phyloP scores from a whole-genome alignment of 1,140 invertebrate genomes.

The Tenebrio molitor region DNA sequence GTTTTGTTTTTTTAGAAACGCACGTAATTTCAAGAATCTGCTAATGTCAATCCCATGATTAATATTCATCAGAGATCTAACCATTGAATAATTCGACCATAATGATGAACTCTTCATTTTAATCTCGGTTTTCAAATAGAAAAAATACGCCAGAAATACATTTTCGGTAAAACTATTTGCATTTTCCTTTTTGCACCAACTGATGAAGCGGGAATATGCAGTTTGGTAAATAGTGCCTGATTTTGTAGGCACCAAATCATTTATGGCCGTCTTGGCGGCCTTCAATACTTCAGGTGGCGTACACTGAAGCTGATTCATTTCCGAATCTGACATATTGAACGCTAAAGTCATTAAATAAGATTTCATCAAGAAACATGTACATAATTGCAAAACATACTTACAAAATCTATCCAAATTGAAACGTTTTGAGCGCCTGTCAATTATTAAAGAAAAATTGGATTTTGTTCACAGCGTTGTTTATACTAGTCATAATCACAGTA shows the following conservation, averaged over 20 bases:
- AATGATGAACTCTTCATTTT: slow-evolving; percentile 10
- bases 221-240: neutral
- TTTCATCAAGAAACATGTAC: too few relatives aligned
- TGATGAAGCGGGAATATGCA: neutral
- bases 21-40: slow-evolving; percentile 17
- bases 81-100: slow-evolving; percentile 34
- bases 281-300: slow-evolving; percentile 7
- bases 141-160: slow-evolving; percentile 38
- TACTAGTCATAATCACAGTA: too few relatives aligned
- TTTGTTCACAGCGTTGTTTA: too few relatives aligned
- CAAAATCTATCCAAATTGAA: too few relatives aligned
- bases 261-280: neutral
- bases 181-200: neutral
- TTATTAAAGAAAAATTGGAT: too few relatives aligned
- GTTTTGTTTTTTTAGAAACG: too few relatives aligned
- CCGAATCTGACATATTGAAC: too few relatives aligned
- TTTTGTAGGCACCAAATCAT: slow-evolving; percentile 4
- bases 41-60: slow-evolving; percentile 17
- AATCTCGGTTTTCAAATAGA: slow-evolving; percentile 7
- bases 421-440: too few relatives aligned
- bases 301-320: too few relatives aligned
- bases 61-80: slow-evolving; percentile 15
- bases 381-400: too few relatives aligned
- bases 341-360: too few relatives aligned
- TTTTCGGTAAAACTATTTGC: slow-evolving; percentile 21